Evolutionary conservation across 2,113 vertebrate species (phyloP).

Genomic region (Spea bombifrons): DNA sequence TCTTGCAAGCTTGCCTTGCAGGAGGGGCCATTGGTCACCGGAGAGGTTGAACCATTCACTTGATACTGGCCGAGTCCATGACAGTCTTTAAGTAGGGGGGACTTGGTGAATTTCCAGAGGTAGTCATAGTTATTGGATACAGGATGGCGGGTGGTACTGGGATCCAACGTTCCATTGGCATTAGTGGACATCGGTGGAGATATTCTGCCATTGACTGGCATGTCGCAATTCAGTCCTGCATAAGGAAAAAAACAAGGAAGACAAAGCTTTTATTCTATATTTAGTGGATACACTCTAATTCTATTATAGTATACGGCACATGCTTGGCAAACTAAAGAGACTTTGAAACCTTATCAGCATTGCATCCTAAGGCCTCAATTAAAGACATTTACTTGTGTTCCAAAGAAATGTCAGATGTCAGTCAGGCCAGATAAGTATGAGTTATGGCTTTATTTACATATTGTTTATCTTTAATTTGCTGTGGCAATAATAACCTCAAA

Average conservation of each 20-base stretch:
- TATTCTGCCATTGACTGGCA: slow-evolving; percentile 91
- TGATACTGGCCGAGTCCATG: slow-evolving; percentile 80
- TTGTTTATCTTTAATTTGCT: no score
- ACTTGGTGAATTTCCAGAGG: slow-evolving; percentile 86
- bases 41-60: slow-evolving; percentile 75
- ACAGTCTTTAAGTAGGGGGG: slow-evolving; percentile 76
- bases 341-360: no score
- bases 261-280: neutral
- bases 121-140: slow-evolving; percentile 79
- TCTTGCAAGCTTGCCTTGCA: slow-evolving; percentile 60
- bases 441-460: no score
- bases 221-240: slow-evolving; percentile 89
- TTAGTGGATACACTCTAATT: neutral
- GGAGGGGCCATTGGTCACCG: slow-evolving; percentile 32
- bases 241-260: neutral
- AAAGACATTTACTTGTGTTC: no score
- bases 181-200: slow-evolving; percentile 59
- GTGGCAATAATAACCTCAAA: no score
- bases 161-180: slow-evolving; percentile 77
- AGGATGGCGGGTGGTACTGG: slow-evolving; percentile 76
- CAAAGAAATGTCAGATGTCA: no score
- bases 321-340: no score
- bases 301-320: no score
- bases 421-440: no score
- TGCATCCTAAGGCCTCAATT: no score